These are phyloP conservation scores for Cydia fagiglandana DNA, from an alignment of 1,140 invertebrate species.

Conservation along the genomic window DNA sequence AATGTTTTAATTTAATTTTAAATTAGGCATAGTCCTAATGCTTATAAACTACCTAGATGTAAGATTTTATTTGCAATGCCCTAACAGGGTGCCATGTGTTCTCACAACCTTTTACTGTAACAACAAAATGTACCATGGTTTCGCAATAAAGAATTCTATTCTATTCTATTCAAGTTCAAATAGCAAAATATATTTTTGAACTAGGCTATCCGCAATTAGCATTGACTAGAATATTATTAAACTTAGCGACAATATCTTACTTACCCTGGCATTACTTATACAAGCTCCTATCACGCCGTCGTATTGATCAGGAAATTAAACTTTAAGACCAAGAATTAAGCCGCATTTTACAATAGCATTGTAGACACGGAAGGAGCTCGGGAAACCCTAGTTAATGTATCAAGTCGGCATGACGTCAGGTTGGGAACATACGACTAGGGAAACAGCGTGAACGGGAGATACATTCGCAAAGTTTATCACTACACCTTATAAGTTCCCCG, in stretches of 20 bases:
- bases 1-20: too few species aligned
- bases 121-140: too few species aligned
- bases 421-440: neutral
- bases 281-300: neutral
- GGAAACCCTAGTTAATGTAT: slow-evolving; percentile 2
- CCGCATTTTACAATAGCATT: neutral
- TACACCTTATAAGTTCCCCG: too few species aligned
- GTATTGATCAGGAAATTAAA: neutral
- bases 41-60: too few species aligned
- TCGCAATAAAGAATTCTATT: too few species aligned
- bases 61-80: too few species aligned
- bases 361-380: neutral
- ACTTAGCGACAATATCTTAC: neutral
- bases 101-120: too few species aligned
- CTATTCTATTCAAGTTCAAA: too few species aligned
- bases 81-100: too few species aligned
- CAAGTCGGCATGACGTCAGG: neutral
- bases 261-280: neutral
- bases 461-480: neutral
- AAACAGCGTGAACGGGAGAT: neutral
- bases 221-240: neutral
- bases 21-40: too few species aligned
- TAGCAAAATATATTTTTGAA: too few species aligned
- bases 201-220: neutral
- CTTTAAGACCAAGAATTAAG: neutral